These are phyloP conservation scores for Hypomecis atomaria DNA, from an alignment of 2,888 invertebrate species.

Conservation along the genomic window DNA sequence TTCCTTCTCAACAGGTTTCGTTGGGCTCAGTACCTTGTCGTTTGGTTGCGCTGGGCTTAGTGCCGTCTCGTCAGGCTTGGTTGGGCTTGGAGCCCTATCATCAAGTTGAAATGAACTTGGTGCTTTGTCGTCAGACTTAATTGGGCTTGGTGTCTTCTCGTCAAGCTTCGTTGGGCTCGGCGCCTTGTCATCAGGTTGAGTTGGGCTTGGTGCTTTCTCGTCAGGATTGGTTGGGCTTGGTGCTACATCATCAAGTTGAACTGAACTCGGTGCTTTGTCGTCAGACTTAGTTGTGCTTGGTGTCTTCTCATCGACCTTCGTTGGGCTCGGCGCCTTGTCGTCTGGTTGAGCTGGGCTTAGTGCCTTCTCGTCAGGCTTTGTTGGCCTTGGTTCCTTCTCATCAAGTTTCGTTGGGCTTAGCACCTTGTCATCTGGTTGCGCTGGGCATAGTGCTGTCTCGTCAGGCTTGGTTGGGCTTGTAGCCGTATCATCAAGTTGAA, in stretches of 20 bases:
- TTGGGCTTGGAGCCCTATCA: conserved; percentile 18
- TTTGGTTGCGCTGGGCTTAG: conserved; percentile 2
- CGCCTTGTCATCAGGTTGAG: not conserved
- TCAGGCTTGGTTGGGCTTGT: conserved; percentile 5
- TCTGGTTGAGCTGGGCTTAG: conserved; percentile 16
- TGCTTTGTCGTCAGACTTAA: not conserved
- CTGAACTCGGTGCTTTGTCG: conserved; percentile 31
- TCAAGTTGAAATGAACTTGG: not conserved
- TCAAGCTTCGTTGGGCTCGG: not conserved
- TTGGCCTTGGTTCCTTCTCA: not conserved
- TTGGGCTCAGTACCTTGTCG: conserved; percentile 21
- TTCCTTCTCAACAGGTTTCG: not conserved
- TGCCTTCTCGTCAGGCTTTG: conserved; percentile 21
- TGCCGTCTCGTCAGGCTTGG: conserved; percentile 4
- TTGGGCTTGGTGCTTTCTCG: not conserved
- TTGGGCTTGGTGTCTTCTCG: not conserved
- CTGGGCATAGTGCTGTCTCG: not conserved
- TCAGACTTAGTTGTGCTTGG: conserved; percentile 7
- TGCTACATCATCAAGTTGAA: not conserved
- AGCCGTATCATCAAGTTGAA: conserved; percentile 9
- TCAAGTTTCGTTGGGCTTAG: not conserved
- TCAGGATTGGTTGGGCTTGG: not conserved
- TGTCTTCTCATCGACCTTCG: conserved; percentile 3
- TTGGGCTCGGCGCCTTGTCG: conserved; percentile 7
- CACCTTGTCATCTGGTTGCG: not conserved